Base-by-base conservation (phyloP, 92 coral and sea anemone species). In the Paramuricea clavata region DNA sequence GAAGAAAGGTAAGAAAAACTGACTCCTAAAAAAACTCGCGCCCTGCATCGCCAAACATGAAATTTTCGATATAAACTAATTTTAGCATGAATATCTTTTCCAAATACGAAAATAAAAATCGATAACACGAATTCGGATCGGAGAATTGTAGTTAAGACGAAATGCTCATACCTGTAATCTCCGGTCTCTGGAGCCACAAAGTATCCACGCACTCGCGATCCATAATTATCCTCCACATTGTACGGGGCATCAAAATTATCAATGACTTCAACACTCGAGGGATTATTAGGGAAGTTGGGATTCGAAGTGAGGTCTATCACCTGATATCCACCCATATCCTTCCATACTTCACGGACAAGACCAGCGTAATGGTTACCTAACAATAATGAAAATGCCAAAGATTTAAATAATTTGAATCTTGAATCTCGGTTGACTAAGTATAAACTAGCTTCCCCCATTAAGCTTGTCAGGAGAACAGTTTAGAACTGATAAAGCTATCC, bases 201-300 rank as follows among this genome's bases (percentile, higher is more conserved):
- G 86, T 89, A 96, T 2, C 99, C 99, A 52, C 99, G 88, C 34
- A 93, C 64, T 64, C 99, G 94, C 32, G 99, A 92, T 15, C 99
- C 99, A 69, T 96, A 96, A 76, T 90, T 96, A 80, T 96, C 98
- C 61, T 87, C 99, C 9, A 96, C 98, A 79, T 96, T 96, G 76
- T 87, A 94, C 12, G 99, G 99, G 1, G 99, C 99, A 39, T 96
- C 99, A 88, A 96, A 96, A 89, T 96, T 96, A 91, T 96, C 99
- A 81, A 96, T 91, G 44, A 96, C 98, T 81, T 96, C 99, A 15
- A 96, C 87, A 73, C 98, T 96, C 2, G 99, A 96, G 17, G 99
- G 99, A 64, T 92, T 96, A 88, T 96, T 96, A 30, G 99, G 99
- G 85, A 96, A 96, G 94, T 96, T 95, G 32, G 95, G 92, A 85